Evolutionary conservation across 1,140 invertebrate genomes (phyloP), one percentile per base, ranked within the genome.

Genomic region (Augochlora pura): DNA sequence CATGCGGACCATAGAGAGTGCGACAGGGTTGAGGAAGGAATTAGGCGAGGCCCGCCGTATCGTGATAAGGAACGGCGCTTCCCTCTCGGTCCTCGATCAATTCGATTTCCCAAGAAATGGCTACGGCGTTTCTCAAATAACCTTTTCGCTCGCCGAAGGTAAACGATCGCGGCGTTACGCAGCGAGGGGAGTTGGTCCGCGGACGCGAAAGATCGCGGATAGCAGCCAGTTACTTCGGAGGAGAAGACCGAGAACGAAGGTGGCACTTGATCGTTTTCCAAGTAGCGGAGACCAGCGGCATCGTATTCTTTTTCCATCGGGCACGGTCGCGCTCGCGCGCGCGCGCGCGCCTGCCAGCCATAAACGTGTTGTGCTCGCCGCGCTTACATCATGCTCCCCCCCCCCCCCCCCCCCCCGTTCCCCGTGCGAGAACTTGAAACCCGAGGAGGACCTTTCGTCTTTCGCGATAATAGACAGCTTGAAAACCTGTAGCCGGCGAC

Each of bases 91-190:
- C n/a, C 23, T 2, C 8, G 32, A 16, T 63, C 46, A 27, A 46
- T 23, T 63, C 57, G 57, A 72, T 32, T 63, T 72, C 54, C 25
- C 25, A 46, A 72, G 70, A 72, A 72, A 49, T 16, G 25, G 16
- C 25, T 25, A 73, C n/a, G 70, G 42, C 27, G 70, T 42, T 46
- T 73, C 39, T 73, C 39, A 49, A 63, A 38, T 73, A 73, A 73
- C 42, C 25, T 73, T 63, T 73, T 63, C 59, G 27, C 39, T 63
- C 12, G 10, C 18, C 57, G 57, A 71, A 71, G 54, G 69, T 42
- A 71, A 57, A 52, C 49, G 49, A 71, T 60, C 21, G 69, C 42
- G 14, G 42, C 49, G 16, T 72, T 72, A 63, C 70, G 59, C 57
- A 32, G 70, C 49, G 25, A 9, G 21, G 14, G 18, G 25, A 62